phyloP scores from a whole-genome alignment of 2,797 vertebrate species.

The Cyclura pinguis region DNA sequence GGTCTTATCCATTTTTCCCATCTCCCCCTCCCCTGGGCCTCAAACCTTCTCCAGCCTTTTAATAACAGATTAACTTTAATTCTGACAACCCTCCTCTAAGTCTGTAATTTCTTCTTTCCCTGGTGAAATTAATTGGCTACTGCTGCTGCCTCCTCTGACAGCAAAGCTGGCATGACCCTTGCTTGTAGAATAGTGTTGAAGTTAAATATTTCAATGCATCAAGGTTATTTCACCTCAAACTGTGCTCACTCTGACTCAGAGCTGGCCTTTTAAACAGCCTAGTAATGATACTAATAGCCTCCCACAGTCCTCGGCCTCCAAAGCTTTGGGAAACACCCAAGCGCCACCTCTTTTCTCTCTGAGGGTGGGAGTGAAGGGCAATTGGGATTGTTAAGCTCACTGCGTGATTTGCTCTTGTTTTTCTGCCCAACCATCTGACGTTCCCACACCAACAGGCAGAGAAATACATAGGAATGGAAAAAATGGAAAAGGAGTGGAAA shows the following conservation, averaged over 20 bases:
- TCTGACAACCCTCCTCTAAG: slow-evolving; percentile 64
- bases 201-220: slow-evolving; percentile 12
- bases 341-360: slow-evolving; percentile 3
- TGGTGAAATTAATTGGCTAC: slow-evolving; percentile 71
- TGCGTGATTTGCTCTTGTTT: too few species aligned
- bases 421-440: neutral
- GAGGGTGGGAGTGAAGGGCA: slow-evolving; percentile 44
- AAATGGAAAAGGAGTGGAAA: too few species aligned
- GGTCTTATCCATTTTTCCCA: too few species aligned
- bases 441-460: neutral
- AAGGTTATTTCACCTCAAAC: neutral
- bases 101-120: slow-evolving; percentile 66
- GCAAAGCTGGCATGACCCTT: slow-evolving; percentile 57
- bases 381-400: neutral
- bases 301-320: neutral
- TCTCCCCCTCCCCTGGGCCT: neutral
- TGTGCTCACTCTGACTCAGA: neutral
- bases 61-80: slow-evolving; percentile 73
- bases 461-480: too few species aligned
- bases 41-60: slow-evolving; percentile 53
- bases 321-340: neutral
- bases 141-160: slow-evolving; percentile 43
- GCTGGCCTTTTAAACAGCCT: neutral
- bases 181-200: slow-evolving; percentile 25
- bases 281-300: slow-evolving; percentile 37